Percentiles rank a stretch among this genome's conserved stretches.
Conservation (phyloP, 2,113 vertebrate genomes). For the Nothobranchius furzeri region DNA sequence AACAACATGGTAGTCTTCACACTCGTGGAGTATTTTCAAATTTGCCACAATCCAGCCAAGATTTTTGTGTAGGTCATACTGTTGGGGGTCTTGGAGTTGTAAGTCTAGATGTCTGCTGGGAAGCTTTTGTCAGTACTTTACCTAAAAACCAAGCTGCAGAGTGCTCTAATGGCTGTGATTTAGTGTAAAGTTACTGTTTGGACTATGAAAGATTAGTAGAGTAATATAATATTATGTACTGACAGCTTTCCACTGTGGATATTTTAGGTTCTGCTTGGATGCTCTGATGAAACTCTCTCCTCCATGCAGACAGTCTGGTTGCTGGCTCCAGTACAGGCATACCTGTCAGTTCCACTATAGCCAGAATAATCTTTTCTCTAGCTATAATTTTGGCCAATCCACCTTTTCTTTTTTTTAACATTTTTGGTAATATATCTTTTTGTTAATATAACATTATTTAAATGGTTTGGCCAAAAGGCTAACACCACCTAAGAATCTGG, state of each 20-base stretch:
- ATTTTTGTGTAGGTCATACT: too few relatives aligned
- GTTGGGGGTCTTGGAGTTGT: constrained; percentile 21
- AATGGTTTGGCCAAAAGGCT: too few relatives aligned
- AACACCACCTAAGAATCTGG: too few relatives aligned
- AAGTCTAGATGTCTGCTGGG: constrained; percentile 43
- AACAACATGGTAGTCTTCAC: too few relatives aligned
- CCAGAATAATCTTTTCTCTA: constrained; percentile 21
- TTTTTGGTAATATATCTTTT: constrained; percentile 22
- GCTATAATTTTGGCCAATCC: constrained; percentile 19
- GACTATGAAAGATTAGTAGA: constrained; percentile 38
- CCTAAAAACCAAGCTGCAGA: constrained; percentile 4
- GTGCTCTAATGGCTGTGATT: constrained; percentile 39
- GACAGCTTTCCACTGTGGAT: constrained; percentile 45
- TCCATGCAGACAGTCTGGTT: constrained; percentile 42
- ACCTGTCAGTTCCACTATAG: constrained; percentile 50
- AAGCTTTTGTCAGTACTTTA: constrained; percentile 42
- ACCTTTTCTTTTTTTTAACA: constrained; percentile 8
- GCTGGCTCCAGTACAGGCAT: constrained; percentile 44
- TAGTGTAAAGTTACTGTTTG: constrained; percentile 36
- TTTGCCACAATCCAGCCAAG: too few relatives aligned
- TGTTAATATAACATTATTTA: too few relatives aligned
- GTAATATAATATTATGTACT: constrained; percentile 36
- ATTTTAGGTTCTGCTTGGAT: constrained; percentile 46
- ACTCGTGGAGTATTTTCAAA: too few relatives aligned
- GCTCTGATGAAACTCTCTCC: constrained; percentile 53